Conservation (phyloP, 2,888 invertebrate species). For the Lasioglossum malachurum region DNA sequence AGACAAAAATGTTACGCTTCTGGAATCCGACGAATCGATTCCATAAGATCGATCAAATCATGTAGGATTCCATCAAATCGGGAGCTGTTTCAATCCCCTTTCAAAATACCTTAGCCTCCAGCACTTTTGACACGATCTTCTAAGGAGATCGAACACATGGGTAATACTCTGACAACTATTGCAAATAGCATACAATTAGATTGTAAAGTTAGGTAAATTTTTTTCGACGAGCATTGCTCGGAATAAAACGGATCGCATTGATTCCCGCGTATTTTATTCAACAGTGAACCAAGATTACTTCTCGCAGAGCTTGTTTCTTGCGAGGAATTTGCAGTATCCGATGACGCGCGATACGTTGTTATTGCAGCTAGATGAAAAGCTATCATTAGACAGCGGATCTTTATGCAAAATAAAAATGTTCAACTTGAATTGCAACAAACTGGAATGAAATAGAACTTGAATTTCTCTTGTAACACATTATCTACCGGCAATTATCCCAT, state of each 20-base stretch:
- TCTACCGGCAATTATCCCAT: no score
- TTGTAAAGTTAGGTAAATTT: neutral
- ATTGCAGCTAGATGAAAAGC: neutral
- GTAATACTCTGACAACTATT: constrained; percentile 35
- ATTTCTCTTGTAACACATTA: no score
- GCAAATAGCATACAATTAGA: neutral
- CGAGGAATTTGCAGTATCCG: neutral
- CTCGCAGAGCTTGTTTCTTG: neutral
- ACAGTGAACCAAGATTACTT: neutral
- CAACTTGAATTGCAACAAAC: no score
- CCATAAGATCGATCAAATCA: neutral
- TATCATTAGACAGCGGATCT: no score
- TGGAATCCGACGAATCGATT: neutral
- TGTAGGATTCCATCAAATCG: neutral
- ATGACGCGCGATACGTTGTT: constrained; percentile 15
- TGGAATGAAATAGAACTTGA: no score
- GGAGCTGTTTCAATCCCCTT: neutral
- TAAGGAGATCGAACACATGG: neutral
- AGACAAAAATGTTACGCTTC: neutral
- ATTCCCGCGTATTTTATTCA: neutral
- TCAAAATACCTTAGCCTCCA: neutral
- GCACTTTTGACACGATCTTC: neutral
- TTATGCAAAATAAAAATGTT: no score
- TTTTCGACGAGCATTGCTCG: neutral
- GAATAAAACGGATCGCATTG: neutral